A percentile compares a stretch with the other conserved stretches of the same genome.
Conservation (phyloP, 2,797 vertebrate species). For the Siniperca undulata region DNA sequence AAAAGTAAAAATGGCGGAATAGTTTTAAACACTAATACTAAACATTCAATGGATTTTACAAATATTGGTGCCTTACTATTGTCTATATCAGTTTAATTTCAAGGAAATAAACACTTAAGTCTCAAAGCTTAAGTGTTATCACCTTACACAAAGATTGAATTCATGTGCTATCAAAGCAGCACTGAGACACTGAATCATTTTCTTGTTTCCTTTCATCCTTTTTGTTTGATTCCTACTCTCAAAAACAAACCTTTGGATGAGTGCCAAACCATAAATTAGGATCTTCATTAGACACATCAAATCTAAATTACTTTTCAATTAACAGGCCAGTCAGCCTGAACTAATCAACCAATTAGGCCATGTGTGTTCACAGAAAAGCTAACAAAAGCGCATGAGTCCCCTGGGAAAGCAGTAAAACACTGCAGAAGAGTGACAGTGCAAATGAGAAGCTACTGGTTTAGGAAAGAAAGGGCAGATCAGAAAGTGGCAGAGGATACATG, state of each 20-base stretch:
- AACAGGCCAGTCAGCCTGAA: constrained; percentile 86
- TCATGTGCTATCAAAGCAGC: constrained; percentile 65
- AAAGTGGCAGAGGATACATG: constrained; percentile 42
- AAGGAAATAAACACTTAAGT: constrained; percentile 39
- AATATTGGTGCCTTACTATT: constrained; percentile 16
- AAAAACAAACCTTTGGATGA: constrained; percentile 77
- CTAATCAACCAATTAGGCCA: constrained; percentile 87
- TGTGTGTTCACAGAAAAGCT: constrained; percentile 85
- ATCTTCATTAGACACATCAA: constrained; percentile 84
- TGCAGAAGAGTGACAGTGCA: constrained; percentile 76
- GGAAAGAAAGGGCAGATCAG: constrained; percentile 35
- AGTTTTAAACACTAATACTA: neutral
- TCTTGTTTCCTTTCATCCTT: constrained; percentile 68
- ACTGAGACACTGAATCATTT: constrained; percentile 52
- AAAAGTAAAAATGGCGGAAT: neutral
- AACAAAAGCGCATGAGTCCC: constrained; percentile 83
- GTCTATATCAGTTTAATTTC: constrained; percentile 46
- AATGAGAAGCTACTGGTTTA: constrained; percentile 69
- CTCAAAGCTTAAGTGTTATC: constrained; percentile 45
- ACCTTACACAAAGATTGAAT: constrained; percentile 54
- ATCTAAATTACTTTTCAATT: constrained; percentile 86
- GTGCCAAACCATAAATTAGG: constrained; percentile 79
- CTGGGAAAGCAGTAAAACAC: constrained; percentile 80
- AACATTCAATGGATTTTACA: neutral
- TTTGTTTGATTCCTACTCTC: constrained; percentile 71